These are phyloP conservation scores for Agonum fuliginosum DNA, from an alignment of 2,888 invertebrate species.

Conservation along the genomic window DNA sequence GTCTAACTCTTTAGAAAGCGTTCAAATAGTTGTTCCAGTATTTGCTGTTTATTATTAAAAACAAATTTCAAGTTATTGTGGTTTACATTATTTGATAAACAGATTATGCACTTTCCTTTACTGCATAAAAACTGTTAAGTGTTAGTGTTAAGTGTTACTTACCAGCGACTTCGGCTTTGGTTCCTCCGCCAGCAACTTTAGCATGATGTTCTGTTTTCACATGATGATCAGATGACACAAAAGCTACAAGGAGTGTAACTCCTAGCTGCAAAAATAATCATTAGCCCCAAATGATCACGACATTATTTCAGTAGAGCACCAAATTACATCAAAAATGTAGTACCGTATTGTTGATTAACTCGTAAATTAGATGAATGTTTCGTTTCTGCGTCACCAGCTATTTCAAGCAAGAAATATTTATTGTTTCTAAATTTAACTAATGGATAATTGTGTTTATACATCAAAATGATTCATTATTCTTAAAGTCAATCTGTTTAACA, in stretches of 20 bases:
- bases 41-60: background rate
- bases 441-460: background rate
- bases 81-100: background rate
- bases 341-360: too few relatives aligned
- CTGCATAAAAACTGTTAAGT: background rate
- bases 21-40: background rate
- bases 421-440: background rate
- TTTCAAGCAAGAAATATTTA: background rate
- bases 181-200: background rate
- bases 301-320: background rate
- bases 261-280: constrained; percentile 31
- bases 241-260: constrained; percentile 37
- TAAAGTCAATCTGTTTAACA: background rate
- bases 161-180: constrained; percentile 15
- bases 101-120: background rate
- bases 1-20: constrained; percentile 37
- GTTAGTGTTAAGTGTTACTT: background rate
- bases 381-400: background rate
- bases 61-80: background rate
- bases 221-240: constrained; percentile 36
- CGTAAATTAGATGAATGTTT: too few relatives aligned
- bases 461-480: background rate
- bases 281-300: background rate
- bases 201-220: constrained; percentile 30
- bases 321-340: too few relatives aligned